These are phyloP conservation scores for Lordiphosa fenestrarum DNA, from an alignment of 2,888 invertebrate species.

Conservation along the genomic window DNA sequence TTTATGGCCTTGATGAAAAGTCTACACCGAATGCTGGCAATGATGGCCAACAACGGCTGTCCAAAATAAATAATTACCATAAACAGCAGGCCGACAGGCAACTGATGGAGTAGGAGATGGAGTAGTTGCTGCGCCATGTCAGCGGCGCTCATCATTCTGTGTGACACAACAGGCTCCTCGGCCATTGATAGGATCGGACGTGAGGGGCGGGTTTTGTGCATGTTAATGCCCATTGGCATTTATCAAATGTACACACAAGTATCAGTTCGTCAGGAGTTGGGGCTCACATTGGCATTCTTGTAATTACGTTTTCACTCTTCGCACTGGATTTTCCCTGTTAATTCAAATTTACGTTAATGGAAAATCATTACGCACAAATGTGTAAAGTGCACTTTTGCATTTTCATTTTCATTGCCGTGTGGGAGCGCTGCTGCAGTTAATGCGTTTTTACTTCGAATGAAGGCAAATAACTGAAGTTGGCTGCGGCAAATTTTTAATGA, in stretches of 20 bases:
- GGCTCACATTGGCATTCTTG: slow-evolving; percentile 57
- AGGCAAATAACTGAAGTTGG: slow-evolving; percentile 42
- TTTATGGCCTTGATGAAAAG: slow-evolving; percentile 38
- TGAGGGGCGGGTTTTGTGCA: slow-evolving; percentile 33
- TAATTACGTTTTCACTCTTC: slow-evolving; percentile 60
- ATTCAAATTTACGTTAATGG: slow-evolving; percentile 76
- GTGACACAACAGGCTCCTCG: slow-evolving; percentile 28
- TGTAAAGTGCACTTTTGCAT: slow-evolving; percentile 69
- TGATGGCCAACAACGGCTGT: slow-evolving; percentile 47
- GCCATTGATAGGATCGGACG: slow-evolving; percentile 12
- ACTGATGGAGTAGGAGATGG: not conserved
- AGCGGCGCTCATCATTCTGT: slow-evolving; percentile 7
- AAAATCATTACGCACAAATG: slow-evolving; percentile 75
- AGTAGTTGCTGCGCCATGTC: slow-evolving; percentile 2
- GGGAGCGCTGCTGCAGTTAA: slow-evolving; percentile 43
- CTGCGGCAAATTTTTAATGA: slow-evolving; percentile 62
- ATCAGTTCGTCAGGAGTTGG: too few relatives aligned
- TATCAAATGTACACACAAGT: slow-evolving; percentile 47
- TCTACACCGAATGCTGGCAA: slow-evolving; percentile 32
- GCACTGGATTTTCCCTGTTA: slow-evolving; percentile 41
- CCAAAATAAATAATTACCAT: slow-evolving; percentile 73
- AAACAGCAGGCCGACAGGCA: slow-evolving; percentile 49
- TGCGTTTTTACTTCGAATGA: slow-evolving; percentile 46
- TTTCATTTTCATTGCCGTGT: slow-evolving; percentile 31
- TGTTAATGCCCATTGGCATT: slow-evolving; percentile 63